Evolutionary conservation across 92 coral and sea anemone genomes (phyloP), one percentile per base, ranked within the genome.

Genomic region (Epizoanthus scotinus): DNA sequence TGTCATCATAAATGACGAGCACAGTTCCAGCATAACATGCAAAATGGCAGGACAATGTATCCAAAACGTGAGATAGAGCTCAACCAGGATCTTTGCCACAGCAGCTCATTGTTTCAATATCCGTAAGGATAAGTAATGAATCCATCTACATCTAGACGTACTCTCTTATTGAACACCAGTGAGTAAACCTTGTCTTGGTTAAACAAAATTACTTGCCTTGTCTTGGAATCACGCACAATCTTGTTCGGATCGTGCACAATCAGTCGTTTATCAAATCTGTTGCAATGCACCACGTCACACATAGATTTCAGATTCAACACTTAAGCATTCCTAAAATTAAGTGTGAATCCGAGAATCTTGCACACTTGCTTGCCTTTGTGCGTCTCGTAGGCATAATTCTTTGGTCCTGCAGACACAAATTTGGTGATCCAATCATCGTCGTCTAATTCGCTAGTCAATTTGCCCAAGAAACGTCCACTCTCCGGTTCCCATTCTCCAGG

Each of bases 381-480:
- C n/a, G n/a, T n/a, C n/a, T n/a, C n/a, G n/a, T n/a, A n/a, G n/a
- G n/a, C n/a, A n/a, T n/a, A n/a, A n/a, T n/a, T n/a, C n/a, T n/a
- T n/a, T n/a, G n/a, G n/a, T n/a, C n/a, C n/a, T n/a, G n/a, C n/a
- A n/a, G n/a, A n/a, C n/a, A n/a, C n/a, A n/a, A n/a, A n/a, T n/a
- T n/a, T n/a, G n/a, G n/a, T 59, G 14, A 59, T 77, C 82, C 82
- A 77, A 24, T 77, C 70, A 8, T n/a, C 53, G 27, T 77, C 82
- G 8, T 77, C 21, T 25, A 77, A 77, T 29, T 77, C 70, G 70
- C 31, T 77, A 24, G 70, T 77, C 42, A 58, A 58, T 34, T 75
- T 67, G 28, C 81, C 81, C 22, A 75, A 21, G 21, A 22, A 75
- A 8, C 26, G n/a, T n/a, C n/a, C n/a, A n/a, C n/a, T n/a, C n/a